These are phyloP conservation scores for Poeciliopsis occidentalis DNA, from an alignment of 2,113 vertebrate species.

Conservation along the genomic window DNA sequence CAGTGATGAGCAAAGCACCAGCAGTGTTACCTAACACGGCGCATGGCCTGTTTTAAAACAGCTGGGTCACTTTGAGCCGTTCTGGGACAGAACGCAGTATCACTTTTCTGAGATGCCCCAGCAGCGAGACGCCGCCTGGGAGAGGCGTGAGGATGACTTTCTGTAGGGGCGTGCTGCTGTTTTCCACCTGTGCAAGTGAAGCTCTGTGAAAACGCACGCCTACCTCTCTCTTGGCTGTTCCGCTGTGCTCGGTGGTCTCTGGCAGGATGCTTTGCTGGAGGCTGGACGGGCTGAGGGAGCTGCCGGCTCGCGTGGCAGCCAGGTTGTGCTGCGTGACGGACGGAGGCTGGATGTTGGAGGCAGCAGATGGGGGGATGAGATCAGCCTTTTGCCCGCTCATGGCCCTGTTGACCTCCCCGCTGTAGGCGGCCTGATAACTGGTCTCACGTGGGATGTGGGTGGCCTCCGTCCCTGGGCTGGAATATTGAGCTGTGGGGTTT, in stretches of 20 bases:
- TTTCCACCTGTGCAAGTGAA: constrained; percentile 1
- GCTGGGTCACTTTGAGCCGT: constrained; percentile 74
- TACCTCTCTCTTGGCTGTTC: constrained; percentile 67
- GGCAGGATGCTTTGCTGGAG: constrained; percentile 51
- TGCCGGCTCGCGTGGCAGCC: constrained; percentile 25
- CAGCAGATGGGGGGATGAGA: constrained; percentile 28
- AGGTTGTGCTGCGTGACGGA: constrained; percentile 23
- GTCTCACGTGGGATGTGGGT: constrained; percentile 75
- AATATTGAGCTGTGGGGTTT: constrained; percentile 76
- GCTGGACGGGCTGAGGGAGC: constrained; percentile 25
- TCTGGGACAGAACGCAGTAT: constrained; percentile 55
- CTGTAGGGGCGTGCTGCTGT: constrained; percentile 23
- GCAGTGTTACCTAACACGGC: constrained; percentile 60
- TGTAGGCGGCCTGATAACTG: constrained; percentile 88
- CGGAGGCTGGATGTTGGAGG: constrained; percentile 44
- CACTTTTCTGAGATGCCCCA: constrained; percentile 42
- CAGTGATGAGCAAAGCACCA: constrained; percentile 51
- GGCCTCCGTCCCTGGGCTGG: constrained; percentile 76
- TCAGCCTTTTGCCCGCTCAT: constrained; percentile 51
- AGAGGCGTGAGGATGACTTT: constrained; percentile 41
- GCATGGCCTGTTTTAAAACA: constrained; percentile 67
- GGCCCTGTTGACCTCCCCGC: constrained; percentile 65
- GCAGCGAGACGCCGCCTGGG: constrained; percentile 37
- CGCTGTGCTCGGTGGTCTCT: constrained; percentile 50
- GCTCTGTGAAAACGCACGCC: constrained; percentile 12